Percentiles rank a stretch among this genome's conserved stretches.
Evolutionary conservation across 1,140 invertebrate genomes (phyloP).

Genomic region (Drosophila yakuba): DNA sequence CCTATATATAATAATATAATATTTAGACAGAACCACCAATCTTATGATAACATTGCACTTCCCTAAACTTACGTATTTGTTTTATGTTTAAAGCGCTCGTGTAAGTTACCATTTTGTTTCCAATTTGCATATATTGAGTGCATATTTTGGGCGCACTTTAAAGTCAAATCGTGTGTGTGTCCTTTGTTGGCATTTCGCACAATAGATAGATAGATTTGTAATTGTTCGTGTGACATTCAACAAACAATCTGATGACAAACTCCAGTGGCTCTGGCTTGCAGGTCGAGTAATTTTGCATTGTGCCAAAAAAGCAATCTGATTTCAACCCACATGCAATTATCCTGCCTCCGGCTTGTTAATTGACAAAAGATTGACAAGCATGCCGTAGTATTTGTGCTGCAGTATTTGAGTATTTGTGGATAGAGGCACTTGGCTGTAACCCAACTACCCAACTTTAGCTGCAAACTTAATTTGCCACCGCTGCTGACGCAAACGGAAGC

Average conservation of each 20-base stretch:
- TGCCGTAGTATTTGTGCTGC: neutral
- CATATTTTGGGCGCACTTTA: too few relatives aligned
- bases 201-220: too few relatives aligned
- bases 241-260: neutral
- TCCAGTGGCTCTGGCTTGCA: neutral
- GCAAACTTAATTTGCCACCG: neutral
- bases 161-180: too few relatives aligned
- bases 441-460: neutral
- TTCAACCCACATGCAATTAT: neutral
- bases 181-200: too few relatives aligned
- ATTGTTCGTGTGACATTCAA: neutral
- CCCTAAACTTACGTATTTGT: too few relatives aligned
- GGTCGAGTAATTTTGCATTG: neutral
- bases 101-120: too few relatives aligned
- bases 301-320: neutral
- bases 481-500: constrained; percentile 4
- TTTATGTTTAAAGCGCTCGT: too few relatives aligned
- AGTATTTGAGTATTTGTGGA: neutral
- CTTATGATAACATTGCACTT: too few relatives aligned
- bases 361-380: neutral
- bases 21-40: too few relatives aligned
- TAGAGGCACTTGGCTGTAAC: neutral
- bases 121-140: too few relatives aligned
- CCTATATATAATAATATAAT: too few relatives aligned
- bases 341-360: neutral